Evolutionary conservation across 2,113 vertebrate species (phyloP).

Genomic region (Poeciliopsis turrubarensis): DNA sequence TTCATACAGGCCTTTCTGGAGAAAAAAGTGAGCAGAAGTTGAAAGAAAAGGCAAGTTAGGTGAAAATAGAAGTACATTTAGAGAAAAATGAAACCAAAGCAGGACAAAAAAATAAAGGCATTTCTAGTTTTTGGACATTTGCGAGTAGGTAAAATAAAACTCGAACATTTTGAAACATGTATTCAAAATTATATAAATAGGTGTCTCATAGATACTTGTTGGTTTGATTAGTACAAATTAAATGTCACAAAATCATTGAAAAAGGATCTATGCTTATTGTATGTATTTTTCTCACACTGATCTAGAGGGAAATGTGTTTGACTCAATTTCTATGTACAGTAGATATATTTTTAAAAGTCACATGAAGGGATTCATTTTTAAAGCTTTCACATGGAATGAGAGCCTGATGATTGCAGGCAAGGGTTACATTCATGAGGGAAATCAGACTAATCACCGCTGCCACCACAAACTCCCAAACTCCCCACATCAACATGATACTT

Average conservation of each 20-base stretch:
- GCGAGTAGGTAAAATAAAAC: background rate
- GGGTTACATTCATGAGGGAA: slow-evolving; percentile 50
- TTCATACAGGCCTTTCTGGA: slow-evolving; percentile 54
- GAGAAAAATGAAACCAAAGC: slow-evolving; percentile 26
- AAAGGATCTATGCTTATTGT: slow-evolving; percentile 12
- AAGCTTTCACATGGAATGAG: slow-evolving; percentile 20
- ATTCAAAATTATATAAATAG: background rate
- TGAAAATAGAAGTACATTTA: slow-evolving; percentile 40
- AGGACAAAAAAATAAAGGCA: slow-evolving; percentile 23
- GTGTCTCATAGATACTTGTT: background rate
- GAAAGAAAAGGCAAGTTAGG: slow-evolving; percentile 37
- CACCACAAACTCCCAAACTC: slow-evolving; percentile 57
- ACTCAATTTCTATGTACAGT: background rate
- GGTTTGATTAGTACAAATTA: slow-evolving; percentile 35
- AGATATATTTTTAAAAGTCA: slow-evolving; percentile 16
- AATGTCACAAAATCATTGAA: slow-evolving; percentile 43
- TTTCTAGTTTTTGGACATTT: slow-evolving; percentile 4
- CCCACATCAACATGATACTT: slow-evolving; percentile 58
- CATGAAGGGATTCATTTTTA: slow-evolving; percentile 30
- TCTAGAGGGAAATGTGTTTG: slow-evolving; percentile 12
- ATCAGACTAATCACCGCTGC: slow-evolving; percentile 68
- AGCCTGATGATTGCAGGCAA: slow-evolving; percentile 44
- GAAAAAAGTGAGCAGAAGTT: slow-evolving; percentile 44
- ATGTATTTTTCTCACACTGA: slow-evolving; percentile 5
- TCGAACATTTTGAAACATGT: no score